Conservation (phyloP, 1,140 invertebrate genomes). For the Drosophila saltans region DNA sequence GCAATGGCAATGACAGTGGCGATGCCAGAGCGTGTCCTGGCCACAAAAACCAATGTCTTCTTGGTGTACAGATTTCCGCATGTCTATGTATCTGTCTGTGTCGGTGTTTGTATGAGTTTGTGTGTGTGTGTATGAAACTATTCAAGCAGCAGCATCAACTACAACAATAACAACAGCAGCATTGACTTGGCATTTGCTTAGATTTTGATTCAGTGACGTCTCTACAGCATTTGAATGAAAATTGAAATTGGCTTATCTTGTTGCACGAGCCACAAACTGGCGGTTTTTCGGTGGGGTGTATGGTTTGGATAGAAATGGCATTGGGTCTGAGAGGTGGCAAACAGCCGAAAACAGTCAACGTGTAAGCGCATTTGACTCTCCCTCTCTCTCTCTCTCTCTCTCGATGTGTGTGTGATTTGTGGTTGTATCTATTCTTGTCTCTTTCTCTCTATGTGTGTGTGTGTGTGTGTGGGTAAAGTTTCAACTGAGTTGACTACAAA, state of each 20-base stretch:
- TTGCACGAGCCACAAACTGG: slow-evolving; percentile 60
- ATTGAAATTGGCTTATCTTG: slow-evolving; percentile 79
- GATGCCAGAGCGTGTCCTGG: slow-evolving; percentile 32
- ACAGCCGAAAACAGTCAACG: slow-evolving; percentile 44
- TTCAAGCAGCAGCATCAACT: slow-evolving; percentile 17
- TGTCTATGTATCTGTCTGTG: not conserved
- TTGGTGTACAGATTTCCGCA: slow-evolving; percentile 7
- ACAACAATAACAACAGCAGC: slow-evolving; percentile 26
- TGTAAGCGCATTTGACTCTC: slow-evolving; percentile 46
- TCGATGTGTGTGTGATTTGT: slow-evolving; percentile 15
- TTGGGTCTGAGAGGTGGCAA: not conserved
- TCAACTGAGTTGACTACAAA: slow-evolving; percentile 45
- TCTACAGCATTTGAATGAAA: slow-evolving; percentile 67
- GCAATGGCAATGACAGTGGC: not conserved
- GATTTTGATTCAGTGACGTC: slow-evolving; percentile 69
- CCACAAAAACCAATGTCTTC: slow-evolving; percentile 47
- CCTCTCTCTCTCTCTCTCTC: not conserved
- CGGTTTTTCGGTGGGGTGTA: slow-evolving; percentile 39
- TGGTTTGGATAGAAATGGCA: not conserved
- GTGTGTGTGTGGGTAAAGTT: slow-evolving; percentile 23
- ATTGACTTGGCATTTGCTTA: slow-evolving; percentile 56
- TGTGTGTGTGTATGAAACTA: slow-evolving; percentile 23
- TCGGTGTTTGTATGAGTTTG: not conserved
- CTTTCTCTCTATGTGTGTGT: not conserved
- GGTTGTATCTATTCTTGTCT: slow-evolving; percentile 31